phyloP scores from a whole-genome alignment of 2,888 invertebrate species.

The Orthosia gothica region DNA sequence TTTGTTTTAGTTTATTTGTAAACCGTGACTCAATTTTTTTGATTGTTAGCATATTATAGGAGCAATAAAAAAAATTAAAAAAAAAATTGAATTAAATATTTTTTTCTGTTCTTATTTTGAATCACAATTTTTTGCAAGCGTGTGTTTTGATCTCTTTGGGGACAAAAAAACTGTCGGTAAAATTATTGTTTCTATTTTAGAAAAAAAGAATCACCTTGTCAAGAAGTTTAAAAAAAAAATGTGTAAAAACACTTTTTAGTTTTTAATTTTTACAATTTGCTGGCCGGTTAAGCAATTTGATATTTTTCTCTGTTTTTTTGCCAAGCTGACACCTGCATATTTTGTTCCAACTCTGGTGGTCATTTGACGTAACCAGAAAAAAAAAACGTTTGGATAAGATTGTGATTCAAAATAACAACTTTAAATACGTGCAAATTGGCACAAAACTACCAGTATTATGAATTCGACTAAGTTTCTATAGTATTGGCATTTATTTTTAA shows the following conservation, averaged over 20 bases:
- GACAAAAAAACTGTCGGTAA: not conserved
- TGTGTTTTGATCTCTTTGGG: not conserved
- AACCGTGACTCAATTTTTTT: conserved; percentile 28
- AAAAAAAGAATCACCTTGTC: not conserved
- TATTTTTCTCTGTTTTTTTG: not conserved
- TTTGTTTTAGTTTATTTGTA: conserved; percentile 26
- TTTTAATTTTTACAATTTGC: not conserved
- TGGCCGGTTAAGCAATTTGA: not conserved
- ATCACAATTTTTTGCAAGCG: conserved; percentile 19
- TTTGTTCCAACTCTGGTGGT: not conserved
- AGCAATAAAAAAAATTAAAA: conserved; percentile 9
- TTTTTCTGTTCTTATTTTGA: conserved; percentile 10
- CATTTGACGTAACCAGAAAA: not conserved
- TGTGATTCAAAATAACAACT: conserved; percentile 39
- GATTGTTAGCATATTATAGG: conserved; percentile 16
- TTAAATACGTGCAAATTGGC: conserved; percentile 6
- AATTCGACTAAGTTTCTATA: conserved; percentile 29
- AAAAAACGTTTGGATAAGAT: not conserved
- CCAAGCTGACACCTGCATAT: not conserved
- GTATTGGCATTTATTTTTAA: conserved; percentile 59
- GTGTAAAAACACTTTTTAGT: too few species aligned
- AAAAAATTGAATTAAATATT: not conserved
- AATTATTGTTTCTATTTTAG: not conserved
- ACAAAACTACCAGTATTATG: conserved; percentile 55
- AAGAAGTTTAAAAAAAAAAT: not conserved